Evolutionary conservation across 2,888 invertebrate genomes (phyloP).

Genomic region (Pollenia amentaria): DNA sequence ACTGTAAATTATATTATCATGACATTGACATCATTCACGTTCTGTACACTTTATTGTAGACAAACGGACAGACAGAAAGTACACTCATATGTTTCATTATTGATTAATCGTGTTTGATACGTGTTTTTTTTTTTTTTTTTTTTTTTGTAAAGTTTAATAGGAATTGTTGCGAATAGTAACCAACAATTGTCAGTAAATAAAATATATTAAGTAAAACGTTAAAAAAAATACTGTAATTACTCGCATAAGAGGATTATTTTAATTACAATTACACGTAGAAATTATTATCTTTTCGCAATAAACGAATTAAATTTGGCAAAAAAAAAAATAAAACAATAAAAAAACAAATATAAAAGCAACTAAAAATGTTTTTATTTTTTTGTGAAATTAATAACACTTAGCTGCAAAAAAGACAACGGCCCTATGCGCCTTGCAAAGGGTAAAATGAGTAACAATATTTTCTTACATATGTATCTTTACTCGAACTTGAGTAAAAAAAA

Average conservation of each 20-base stretch:
- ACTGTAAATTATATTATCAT: slow-evolving; percentile 35
- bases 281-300: neutral
- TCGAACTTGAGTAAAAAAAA: too few species aligned
- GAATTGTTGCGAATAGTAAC: slow-evolving; percentile 20
- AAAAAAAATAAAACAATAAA: neutral
- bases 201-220: neutral
- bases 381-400: too few species aligned
- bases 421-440: too few species aligned
- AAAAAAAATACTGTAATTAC: neutral
- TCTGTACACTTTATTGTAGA: slow-evolving; percentile 18
- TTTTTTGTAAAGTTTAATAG: slow-evolving; percentile 1
- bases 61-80: neutral
- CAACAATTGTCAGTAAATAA: slow-evolving; percentile 14
- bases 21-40: slow-evolving; percentile 64
- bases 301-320: neutral
- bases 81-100: slow-evolving; percentile 10
- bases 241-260: slow-evolving; percentile 1
- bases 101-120: slow-evolving; percentile 48
- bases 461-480: too few species aligned
- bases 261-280: slow-evolving; percentile 19
- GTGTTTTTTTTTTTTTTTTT: neutral
- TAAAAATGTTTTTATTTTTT: too few species aligned
- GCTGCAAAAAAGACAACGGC: too few species aligned
- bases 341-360: too few species aligned
- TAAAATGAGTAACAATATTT: too few species aligned